Conservation (phyloP, 1,140 invertebrate genomes). For the Dendrolimus punctatus region DNA sequence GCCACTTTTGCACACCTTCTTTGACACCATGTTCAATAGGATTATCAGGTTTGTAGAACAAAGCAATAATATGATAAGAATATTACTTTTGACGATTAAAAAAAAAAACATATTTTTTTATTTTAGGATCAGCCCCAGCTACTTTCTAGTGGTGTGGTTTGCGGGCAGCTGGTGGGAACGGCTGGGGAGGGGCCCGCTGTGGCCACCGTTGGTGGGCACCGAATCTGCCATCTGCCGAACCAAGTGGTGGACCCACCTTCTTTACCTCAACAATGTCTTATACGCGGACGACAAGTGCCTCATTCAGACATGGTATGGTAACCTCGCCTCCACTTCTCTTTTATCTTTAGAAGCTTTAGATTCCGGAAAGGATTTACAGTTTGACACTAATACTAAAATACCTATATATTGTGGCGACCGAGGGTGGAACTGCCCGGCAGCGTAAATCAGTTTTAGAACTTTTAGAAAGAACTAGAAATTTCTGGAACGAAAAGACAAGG, state of each 20-base stretch:
- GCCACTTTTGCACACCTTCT: constrained; percentile 28
- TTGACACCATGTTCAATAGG: constrained; percentile 48
- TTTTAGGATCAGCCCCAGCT: constrained; percentile 51
- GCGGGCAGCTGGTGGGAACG: constrained; percentile 48
- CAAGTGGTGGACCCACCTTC: constrained; percentile 79
- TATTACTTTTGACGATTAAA: too few relatives aligned
- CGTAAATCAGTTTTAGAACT: too few relatives aligned
- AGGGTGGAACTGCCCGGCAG: too few relatives aligned
- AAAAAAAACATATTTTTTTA: too few relatives aligned
- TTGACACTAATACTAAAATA: too few relatives aligned
- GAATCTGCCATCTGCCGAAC: constrained; percentile 71
- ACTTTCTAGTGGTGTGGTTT: constrained; percentile 57
- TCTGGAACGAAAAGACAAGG: too few relatives aligned
- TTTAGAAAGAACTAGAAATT: too few relatives aligned
- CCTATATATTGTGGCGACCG: too few relatives aligned
- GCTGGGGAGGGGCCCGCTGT: constrained; percentile 43
- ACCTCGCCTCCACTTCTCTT: background rate
- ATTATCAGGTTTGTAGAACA: constrained; percentile 36
- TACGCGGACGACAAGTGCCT: constrained; percentile 43
- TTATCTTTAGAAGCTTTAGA: too few relatives aligned
- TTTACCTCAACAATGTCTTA: constrained; percentile 76
- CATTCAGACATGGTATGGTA: constrained; percentile 46
- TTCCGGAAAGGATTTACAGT: too few relatives aligned
- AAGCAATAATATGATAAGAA: too few relatives aligned
- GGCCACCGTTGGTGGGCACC: constrained; percentile 33